Conservation (phyloP, 2,888 invertebrate species). For the Ptychoptera albimana region DNA sequence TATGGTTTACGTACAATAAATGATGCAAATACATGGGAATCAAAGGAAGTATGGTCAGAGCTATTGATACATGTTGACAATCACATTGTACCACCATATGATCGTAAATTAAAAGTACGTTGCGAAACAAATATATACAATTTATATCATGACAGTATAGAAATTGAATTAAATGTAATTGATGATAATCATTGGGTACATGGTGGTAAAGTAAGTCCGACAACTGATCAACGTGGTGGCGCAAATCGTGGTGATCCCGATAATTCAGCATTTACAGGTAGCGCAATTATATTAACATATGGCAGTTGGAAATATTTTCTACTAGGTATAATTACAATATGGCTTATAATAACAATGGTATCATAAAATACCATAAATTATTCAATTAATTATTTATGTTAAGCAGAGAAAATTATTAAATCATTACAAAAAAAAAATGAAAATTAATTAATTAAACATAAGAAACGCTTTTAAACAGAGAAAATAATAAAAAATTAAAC, state of each 20-base stretch:
- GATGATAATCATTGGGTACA: conserved; percentile 10
- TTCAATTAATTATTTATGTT: too few species aligned
- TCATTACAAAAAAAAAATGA: too few species aligned
- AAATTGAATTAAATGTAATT: conserved; percentile 11
- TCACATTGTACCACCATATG: conserved; percentile 9
- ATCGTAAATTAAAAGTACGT: conserved; percentile 10
- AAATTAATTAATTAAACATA: too few species aligned
- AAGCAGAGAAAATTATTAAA: too few species aligned
- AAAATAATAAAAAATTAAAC: too few species aligned
- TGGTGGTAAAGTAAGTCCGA: conserved; percentile 12
- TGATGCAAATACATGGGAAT: conserved; percentile 3
- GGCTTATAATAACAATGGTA: too few species aligned
- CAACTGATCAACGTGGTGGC: conserved; percentile 12
- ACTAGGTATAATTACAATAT: too few species aligned
- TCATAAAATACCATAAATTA: too few species aligned
- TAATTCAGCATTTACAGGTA: conserved; percentile 12
- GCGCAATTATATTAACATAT: conserved; percentile 2
- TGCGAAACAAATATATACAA: conserved; percentile 13
- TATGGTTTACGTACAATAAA: conserved; percentile 9
- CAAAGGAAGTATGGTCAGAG: conserved; percentile 13
- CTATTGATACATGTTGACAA: conserved; percentile 12
- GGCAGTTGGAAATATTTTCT: too few species aligned
- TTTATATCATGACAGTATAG: conserved; percentile 11
- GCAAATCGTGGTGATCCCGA: conserved; percentile 13
- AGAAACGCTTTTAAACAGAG: too few species aligned